phyloP scores from a whole-genome alignment of 2,113 vertebrate genomes.

The Tor tambroides region DNA sequence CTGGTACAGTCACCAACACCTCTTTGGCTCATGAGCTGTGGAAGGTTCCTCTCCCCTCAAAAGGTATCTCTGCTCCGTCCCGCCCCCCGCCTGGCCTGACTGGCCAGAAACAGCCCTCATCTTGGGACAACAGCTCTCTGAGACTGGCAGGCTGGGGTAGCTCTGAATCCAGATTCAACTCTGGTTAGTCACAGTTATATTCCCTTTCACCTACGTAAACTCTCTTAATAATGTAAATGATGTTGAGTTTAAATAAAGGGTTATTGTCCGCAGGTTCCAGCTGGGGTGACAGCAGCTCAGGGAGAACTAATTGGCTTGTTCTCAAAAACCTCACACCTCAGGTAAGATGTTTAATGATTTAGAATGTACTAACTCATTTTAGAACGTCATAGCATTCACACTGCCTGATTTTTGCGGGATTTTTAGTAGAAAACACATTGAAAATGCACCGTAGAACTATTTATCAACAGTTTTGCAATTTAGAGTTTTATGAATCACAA shows the following conservation, averaged over 20 bases:
- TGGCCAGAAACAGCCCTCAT: slow-evolving; percentile 90
- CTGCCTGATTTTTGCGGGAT: not conserved
- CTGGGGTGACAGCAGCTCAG: slow-evolving; percentile 99
- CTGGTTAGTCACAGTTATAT: slow-evolving; percentile 80
- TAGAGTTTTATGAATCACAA: not conserved
- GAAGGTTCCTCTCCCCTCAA: slow-evolving; percentile 98
- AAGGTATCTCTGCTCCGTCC: slow-evolving; percentile 93
- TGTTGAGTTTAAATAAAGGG: not conserved
- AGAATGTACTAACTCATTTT: not conserved
- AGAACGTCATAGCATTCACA: not conserved
- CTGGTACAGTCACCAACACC: slow-evolving; percentile 94
- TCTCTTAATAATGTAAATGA: not conserved
- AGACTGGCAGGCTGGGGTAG: slow-evolving; percentile 89
- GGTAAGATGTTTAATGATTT: slow-evolving; percentile 70
- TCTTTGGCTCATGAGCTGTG: slow-evolving; percentile 99
- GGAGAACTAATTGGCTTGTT: slow-evolving; percentile 98
- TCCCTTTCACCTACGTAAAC: not conserved
- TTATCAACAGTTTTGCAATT: not conserved
- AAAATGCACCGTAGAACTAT: not conserved
- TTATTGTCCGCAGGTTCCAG: slow-evolving; percentile 81
- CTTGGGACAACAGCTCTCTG: slow-evolving; percentile 90
- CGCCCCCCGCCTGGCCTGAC: slow-evolving; percentile 97
- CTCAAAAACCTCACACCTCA: slow-evolving; percentile 99
- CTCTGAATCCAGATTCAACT: slow-evolving; percentile 93
- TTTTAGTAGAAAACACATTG: not conserved